Evolutionary conservation across 2,888 invertebrate genomes (phyloP).

Genomic region (Drosophila demipolita): DNA sequence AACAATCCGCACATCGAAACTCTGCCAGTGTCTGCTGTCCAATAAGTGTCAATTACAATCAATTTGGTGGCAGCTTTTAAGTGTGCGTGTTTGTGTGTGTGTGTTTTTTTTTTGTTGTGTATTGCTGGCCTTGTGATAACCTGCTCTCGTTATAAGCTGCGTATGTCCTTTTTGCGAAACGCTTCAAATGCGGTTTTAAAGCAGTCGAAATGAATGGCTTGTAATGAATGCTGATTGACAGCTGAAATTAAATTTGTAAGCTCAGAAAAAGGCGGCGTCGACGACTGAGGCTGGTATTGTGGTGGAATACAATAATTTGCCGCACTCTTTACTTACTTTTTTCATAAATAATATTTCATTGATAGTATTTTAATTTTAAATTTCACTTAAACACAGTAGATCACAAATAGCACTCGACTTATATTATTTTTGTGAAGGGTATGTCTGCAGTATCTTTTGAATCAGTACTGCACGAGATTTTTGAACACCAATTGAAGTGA

Average conservation of each 20-base stretch:
- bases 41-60: constrained; percentile 83
- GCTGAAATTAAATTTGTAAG: constrained; percentile 55
- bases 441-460: not conserved
- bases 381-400: not conserved
- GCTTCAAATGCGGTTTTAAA: constrained; percentile 59
- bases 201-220: constrained; percentile 15
- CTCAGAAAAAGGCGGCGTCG: constrained; percentile 26
- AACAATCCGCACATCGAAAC: constrained; percentile 35
- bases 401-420: no score
- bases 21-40: constrained; percentile 74
- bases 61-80: constrained; percentile 67
- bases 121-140: constrained; percentile 22
- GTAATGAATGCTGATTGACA: constrained; percentile 68
- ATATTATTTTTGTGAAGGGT: no score
- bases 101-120: constrained; percentile 3
- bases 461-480: not conserved
- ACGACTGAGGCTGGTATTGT: constrained; percentile 11
- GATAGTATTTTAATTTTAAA: not conserved
- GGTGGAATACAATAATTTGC: constrained; percentile 28
- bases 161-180: constrained; percentile 34
- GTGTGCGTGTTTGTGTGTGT: constrained; percentile 20
- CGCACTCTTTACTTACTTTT: not conserved
- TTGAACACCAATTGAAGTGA: not conserved
- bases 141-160: constrained; percentile 39
- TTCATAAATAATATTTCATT: not conserved